These are phyloP conservation scores for Mesopsocus fuscifrons DNA, from an alignment of 2,888 invertebrate species.

Conservation along the genomic window DNA sequence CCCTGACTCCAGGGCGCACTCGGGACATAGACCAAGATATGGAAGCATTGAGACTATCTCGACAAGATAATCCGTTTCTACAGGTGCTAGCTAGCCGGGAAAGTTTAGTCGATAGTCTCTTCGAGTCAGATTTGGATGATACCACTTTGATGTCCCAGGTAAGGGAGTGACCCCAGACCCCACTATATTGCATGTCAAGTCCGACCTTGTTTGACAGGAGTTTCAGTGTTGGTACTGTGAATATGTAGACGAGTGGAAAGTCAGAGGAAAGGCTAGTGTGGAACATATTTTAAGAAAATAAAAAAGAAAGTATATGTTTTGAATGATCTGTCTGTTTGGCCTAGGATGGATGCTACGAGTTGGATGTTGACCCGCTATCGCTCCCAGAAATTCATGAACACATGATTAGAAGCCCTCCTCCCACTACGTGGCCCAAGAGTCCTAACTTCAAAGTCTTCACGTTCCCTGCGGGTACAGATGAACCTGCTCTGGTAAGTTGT, in stretches of 20 bases:
- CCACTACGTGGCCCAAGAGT: conserved; percentile 50
- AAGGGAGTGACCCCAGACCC: conserved; percentile 17
- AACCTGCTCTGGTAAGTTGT: conserved; percentile 23
- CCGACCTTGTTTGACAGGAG: no score
- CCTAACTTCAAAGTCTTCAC: conserved; percentile 34
- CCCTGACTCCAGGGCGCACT: conserved; percentile 51
- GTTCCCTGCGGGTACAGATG: conserved; percentile 29
- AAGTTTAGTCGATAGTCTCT: conserved; percentile 52
- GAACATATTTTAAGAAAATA: background rate
- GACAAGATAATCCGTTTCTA: conserved; percentile 69
- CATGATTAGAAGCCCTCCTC: conserved; percentile 64
- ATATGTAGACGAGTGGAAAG: no score
- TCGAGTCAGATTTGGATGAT: conserved; percentile 56
- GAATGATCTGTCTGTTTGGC: conserved; percentile 16
- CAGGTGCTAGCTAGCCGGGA: conserved; percentile 66
- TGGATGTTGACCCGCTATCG: conserved; percentile 49
- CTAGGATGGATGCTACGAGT: conserved; percentile 30
- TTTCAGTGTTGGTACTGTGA: no score
- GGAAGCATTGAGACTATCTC: conserved; percentile 58
- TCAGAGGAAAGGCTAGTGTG: background rate
- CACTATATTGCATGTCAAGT: no score
- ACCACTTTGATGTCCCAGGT: conserved; percentile 62
- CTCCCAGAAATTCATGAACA: conserved; percentile 65
- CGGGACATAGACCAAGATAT: conserved; percentile 68
- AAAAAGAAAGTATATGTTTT: conserved; percentile 4